These are phyloP conservation scores for Bothrops jararaca DNA, from an alignment of 2,113 vertebrate species.

Conservation along the genomic window DNA sequence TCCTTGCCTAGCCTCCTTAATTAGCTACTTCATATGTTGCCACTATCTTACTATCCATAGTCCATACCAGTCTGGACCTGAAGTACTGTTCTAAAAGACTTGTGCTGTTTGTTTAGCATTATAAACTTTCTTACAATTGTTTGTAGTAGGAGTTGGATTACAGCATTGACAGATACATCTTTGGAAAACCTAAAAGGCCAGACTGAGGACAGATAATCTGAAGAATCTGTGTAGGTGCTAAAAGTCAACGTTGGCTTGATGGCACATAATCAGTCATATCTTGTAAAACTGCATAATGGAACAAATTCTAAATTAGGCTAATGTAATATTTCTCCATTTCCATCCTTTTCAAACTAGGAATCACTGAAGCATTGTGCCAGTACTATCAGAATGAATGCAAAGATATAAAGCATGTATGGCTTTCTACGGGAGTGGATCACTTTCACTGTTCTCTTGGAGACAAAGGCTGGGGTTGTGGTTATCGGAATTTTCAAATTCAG, in stretches of 20 bases:
- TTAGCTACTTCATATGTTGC: not conserved
- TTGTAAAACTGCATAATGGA: not conserved
- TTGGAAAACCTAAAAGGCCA: not conserved
- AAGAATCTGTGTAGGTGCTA: not conserved
- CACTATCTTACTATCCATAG: not conserved
- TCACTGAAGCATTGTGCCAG: slow-evolving; percentile 73
- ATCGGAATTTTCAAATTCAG: slow-evolving; percentile 95
- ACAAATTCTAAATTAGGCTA: not conserved
- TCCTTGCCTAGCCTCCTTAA: too few relatives aligned
- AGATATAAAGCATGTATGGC: slow-evolving; percentile 82
- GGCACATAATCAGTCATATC: not conserved
- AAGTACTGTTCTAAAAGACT: not conserved
- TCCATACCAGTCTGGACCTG: not conserved
- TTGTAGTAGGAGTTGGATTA: not conserved
- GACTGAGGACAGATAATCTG: not conserved
- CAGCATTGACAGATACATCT: not conserved
- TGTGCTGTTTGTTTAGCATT: not conserved
- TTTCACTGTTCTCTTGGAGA: slow-evolving; percentile 85
- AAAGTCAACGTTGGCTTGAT: not conserved
- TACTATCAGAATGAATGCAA: slow-evolving; percentile 77
- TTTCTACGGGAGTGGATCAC: slow-evolving; percentile 84
- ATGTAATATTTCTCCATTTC: not conserved
- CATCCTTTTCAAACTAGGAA: slow-evolving; percentile 65
- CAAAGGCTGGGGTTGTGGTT: slow-evolving; percentile 93
- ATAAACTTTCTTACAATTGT: not conserved